A percentile compares a stretch with the other conserved stretches of the same genome.
phyloP scores from a whole-genome alignment of 2,888 invertebrate species.

The Octodonta nipae region DNA sequence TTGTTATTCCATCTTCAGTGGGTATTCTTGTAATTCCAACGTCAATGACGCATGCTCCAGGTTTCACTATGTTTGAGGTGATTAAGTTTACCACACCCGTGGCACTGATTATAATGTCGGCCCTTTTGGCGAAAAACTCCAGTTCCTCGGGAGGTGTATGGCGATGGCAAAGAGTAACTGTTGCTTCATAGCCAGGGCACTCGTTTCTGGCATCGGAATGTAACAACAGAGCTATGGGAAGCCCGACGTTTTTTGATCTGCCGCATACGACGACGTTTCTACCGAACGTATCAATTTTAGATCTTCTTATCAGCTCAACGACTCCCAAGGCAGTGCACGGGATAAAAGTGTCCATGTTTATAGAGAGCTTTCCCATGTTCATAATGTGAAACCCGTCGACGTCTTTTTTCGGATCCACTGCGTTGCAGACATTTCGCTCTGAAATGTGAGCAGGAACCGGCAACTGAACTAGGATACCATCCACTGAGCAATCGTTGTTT shows the following conservation, averaged over 20 bases:
- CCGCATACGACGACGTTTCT: slow-evolving; percentile 82
- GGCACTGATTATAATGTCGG: slow-evolving; percentile 67
- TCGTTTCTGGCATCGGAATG: slow-evolving; percentile 65
- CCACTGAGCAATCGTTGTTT: slow-evolving; percentile 56
- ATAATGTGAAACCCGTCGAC: slow-evolving; percentile 81
- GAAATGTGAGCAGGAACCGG: slow-evolving; percentile 67
- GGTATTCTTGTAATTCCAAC: slow-evolving; percentile 69
- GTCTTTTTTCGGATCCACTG: slow-evolving; percentile 68
- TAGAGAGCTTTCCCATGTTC: slow-evolving; percentile 66
- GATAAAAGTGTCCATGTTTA: slow-evolving; percentile 59
- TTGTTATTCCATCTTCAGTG: slow-evolving; percentile 50
- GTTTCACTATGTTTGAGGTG: slow-evolving; percentile 73
- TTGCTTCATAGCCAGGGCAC: slow-evolving; percentile 64
- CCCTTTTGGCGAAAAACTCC: slow-evolving; percentile 51
- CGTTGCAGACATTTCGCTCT: slow-evolving; percentile 65
- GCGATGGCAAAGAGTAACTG: slow-evolving; percentile 80
- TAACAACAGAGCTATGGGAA: slow-evolving; percentile 76
- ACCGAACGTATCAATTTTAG: slow-evolving; percentile 65
- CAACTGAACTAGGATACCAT: slow-evolving; percentile 74
- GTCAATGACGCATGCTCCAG: slow-evolving; percentile 78
- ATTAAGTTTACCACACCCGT: slow-evolving; percentile 65
- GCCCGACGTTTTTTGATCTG: slow-evolving; percentile 81
- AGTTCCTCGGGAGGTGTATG: slow-evolving; percentile 71
- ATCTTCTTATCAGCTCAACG: slow-evolving; percentile 49
- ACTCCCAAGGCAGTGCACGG: slow-evolving; percentile 73